Conservation (phyloP, 2,113 vertebrate species). For the Gymnogyps californianus region DNA sequence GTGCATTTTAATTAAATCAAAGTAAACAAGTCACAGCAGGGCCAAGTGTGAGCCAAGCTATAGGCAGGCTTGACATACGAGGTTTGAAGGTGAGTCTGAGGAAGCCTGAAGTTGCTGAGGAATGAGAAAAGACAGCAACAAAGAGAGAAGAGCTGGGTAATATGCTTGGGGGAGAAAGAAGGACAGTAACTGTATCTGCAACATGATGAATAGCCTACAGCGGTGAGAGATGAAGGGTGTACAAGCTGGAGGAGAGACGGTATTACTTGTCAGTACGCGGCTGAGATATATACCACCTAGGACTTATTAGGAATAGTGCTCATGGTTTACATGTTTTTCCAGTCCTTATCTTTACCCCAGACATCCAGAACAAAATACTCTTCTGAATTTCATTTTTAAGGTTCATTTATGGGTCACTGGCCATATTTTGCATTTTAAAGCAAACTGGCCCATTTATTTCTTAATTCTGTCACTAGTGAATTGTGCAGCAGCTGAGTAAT, state of each 20-base stretch:
- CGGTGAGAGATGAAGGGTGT: neutral
- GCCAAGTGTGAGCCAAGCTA: slow-evolving; percentile 5
- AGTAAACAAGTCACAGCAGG: slow-evolving; percentile 52
- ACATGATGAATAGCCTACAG: neutral
- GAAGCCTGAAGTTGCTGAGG: neutral
- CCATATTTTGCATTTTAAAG: neutral
- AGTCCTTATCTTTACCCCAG: neutral
- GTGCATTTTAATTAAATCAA: slow-evolving; percentile 62
- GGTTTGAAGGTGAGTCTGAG: slow-evolving; percentile 47
- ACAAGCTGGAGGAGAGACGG: neutral
- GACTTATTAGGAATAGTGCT: neutral
- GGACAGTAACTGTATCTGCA: neutral
- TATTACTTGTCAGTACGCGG: neutral
- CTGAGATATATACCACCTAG: neutral
- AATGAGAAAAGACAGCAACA: neutral
- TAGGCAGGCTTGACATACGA: neutral
- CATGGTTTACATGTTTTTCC: neutral
- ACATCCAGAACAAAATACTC: neutral
- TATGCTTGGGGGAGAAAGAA: neutral
- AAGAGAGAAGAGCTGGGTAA: neutral
- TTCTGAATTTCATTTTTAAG: neutral
- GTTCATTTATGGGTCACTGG: neutral
- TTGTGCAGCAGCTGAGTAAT: neutral
- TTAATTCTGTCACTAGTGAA: neutral
- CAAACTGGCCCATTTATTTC: neutral